Conservation (phyloP, 2,888 invertebrate species). For the Octodonta nipae region DNA sequence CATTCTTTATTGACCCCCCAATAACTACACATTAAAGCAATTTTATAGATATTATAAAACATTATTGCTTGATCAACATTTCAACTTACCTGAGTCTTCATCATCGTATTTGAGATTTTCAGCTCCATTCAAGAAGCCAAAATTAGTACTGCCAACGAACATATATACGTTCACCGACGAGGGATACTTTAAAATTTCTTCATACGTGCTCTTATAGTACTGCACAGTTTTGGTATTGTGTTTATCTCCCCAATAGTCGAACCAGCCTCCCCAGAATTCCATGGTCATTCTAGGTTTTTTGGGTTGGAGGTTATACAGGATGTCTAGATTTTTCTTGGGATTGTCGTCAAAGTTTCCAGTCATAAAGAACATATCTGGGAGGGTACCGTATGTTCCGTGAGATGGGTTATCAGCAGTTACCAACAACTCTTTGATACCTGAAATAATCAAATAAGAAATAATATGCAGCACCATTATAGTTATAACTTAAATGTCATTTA, state of each 20-base stretch:
- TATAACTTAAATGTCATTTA: no score
- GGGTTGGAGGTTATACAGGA: conserved; percentile 34
- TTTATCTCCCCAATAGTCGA: conserved; percentile 39
- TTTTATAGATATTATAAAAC: no score
- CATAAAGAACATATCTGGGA: conserved; percentile 32
- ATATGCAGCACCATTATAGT: no score
- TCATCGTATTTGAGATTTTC: conserved; percentile 14
- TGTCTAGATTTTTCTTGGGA: conserved; percentile 32
- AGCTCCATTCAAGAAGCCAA: conserved; percentile 47
- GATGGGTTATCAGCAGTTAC: conserved; percentile 39
- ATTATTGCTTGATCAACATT: no score
- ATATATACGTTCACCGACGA: conserved; percentile 77
- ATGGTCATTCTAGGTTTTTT: conserved; percentile 40
- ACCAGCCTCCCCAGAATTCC: conserved; percentile 49
- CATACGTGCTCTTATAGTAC: conserved; percentile 8
- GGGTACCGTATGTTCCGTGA: conserved; percentile 19
- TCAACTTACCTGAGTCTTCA: conserved; percentile 11
- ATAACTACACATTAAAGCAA: no score
- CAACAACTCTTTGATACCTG: conserved; percentile 34
- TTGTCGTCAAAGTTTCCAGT: conserved; percentile 40
- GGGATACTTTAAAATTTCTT: conserved; percentile 23
- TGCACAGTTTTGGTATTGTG: conserved; percentile 14
- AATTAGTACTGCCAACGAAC: conserved; percentile 84
- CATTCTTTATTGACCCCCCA: no score
- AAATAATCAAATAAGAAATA: no score